These are phyloP conservation scores for Channa maculata DNA, from an alignment of 2,113 vertebrate species.

Conservation along the genomic window DNA sequence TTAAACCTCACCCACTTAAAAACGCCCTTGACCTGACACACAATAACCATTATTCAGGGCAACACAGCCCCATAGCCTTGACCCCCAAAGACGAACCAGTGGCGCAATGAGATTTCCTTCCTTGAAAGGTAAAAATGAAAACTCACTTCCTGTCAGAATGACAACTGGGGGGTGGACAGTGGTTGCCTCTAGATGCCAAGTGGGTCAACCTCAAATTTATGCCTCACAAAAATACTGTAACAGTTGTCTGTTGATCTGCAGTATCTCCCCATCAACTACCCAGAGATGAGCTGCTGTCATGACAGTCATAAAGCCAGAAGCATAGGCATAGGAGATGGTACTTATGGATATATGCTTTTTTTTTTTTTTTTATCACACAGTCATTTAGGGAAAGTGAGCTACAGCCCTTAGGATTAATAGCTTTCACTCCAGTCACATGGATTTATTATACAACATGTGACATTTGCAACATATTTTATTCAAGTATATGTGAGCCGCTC, in stretches of 20 bases:
- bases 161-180: neutral
- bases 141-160: constrained; percentile 54
- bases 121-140: constrained; percentile 38
- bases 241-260: constrained; percentile 65
- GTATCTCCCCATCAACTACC: constrained; percentile 30
- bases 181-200: constrained; percentile 35
- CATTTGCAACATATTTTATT: neutral
- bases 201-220: constrained; percentile 62
- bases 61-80: constrained; percentile 21
- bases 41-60: constrained; percentile 28
- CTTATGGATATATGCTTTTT: too few relatives aligned
- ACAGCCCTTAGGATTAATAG: too few relatives aligned
- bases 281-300: constrained; percentile 57
- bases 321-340: constrained; percentile 5
- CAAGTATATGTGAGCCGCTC: neutral
- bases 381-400: too few relatives aligned
- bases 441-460: neutral
- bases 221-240: constrained; percentile 72
- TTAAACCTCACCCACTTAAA: constrained; percentile 50
- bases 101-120: constrained; percentile 13
- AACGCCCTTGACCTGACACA: constrained; percentile 63
- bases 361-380: too few relatives aligned
- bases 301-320: constrained; percentile 45
- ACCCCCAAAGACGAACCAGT: constrained; percentile 21
- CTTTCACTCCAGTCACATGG: too few relatives aligned